Conservation (phyloP, 2,888 invertebrate species). For the Melieria omissa region DNA sequence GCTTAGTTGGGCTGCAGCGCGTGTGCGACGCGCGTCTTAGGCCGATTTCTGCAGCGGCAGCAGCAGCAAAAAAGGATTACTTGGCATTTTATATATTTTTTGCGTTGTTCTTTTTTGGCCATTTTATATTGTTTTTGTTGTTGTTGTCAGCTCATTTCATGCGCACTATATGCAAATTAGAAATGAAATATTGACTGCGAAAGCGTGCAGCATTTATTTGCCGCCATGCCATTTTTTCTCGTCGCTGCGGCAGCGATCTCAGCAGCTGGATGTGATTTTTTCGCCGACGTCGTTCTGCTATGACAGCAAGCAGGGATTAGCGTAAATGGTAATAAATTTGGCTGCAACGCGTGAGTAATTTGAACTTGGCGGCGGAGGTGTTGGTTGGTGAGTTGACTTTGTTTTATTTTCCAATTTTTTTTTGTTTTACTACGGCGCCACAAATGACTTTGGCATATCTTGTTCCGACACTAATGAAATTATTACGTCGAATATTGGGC, state of each 20-base stretch:
- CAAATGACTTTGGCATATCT: conserved; percentile 5
- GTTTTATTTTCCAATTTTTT: not conserved
- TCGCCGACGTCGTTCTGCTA: too few species aligned
- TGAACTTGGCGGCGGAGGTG: conserved; percentile 42
- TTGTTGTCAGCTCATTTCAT: not conserved
- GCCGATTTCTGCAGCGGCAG: too few species aligned
- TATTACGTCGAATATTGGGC: conserved; percentile 57
- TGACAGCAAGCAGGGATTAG: not conserved
- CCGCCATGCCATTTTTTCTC: not conserved
- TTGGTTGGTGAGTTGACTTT: conserved; percentile 11
- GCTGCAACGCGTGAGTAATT: conserved; percentile 57
- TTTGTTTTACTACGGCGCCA: not conserved
- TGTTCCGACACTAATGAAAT: conserved; percentile 58
- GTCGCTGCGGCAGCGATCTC: too few species aligned
- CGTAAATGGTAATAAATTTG: conserved; percentile 51
- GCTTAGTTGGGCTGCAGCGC: too few species aligned
- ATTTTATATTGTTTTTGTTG: not conserved
- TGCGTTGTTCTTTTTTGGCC: too few species aligned
- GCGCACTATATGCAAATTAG: conserved; percentile 24
- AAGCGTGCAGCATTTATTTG: conserved; percentile 42
- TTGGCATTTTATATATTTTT: conserved; percentile 10
- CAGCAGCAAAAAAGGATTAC: not conserved
- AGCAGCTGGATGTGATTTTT: not conserved
- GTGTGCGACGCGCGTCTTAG: too few species aligned
- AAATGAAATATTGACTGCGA: conserved; percentile 62